Base-by-base conservation (phyloP, 2,888 invertebrate species). In the Conchocele bisecta region DNA sequence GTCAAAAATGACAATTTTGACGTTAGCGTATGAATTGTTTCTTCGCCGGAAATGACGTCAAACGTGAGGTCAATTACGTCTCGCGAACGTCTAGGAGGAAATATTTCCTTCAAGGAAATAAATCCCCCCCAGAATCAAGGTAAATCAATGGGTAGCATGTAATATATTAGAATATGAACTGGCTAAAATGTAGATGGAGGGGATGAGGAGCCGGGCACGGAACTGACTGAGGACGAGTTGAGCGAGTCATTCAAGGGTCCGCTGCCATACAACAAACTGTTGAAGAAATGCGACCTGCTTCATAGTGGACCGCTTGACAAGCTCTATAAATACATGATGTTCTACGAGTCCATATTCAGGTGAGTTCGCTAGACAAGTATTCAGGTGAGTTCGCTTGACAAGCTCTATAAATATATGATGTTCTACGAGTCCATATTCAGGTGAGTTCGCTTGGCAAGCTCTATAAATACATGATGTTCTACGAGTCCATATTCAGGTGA, bases 321-420 rank as follows among this genome's bases (percentile, higher is more conserved):
- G 41, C 59, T 83, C 35, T 81, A 83, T 60, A 78, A 79, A 39
- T 83, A 73, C 50, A 70, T 83, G 29, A 71, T 78, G 59, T 72
- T 75, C 48, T 77, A 74, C 35, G 77, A 77, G 39, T 60, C 74
- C 5, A 77, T 77, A 26, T 77, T 77, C 58, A 77, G 71, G 74
- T 77, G 66, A 22, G n/a, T n/a, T n/a, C n/a, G n/a, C n/a, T n/a
- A n/a, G n/a, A n/a, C n/a, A n/a, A n/a, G n/a, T n/a, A n/a, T 75
- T 15, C 66, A 72, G 24, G 70, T 70, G 20, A 15, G 53, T 24
- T 76, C 65, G 11, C 60, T 83, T 3, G 66, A 78, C n/a, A n/a
- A n/a, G n/a, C n/a, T n/a, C n/a, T n/a, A n/a, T n/a, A n/a, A n/a
- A n/a, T n/a, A n/a, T n/a, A n/a, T n/a, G n/a, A n/a, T n/a, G n/a